Evolutionary conservation across 2,113 vertebrate species (phyloP).

Genomic region (Sinocyclocheilus grahami): DNA sequence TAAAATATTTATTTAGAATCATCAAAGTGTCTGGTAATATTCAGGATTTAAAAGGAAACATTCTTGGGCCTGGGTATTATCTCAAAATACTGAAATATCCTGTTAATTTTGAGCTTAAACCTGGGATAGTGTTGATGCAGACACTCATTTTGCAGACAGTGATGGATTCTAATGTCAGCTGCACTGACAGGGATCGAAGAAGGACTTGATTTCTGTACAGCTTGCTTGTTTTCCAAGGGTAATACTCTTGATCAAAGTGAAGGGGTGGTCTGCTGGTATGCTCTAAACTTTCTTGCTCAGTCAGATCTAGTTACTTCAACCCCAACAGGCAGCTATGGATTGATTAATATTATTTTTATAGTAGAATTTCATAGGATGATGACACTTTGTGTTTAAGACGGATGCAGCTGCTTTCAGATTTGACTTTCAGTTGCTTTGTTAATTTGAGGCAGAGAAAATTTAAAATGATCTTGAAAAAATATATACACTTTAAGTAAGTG

Average conservation of each 20-base stretch:
- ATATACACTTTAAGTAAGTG: background rate
- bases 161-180: conserved; percentile 46
- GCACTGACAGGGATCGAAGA: conserved; percentile 7
- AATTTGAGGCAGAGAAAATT: background rate
- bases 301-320: background rate
- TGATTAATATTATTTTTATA: background rate
- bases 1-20: background rate
- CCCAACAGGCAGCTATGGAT: background rate
- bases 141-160: conserved; percentile 36
- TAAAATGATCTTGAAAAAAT: too few species aligned
- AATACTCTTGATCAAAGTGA: conserved; percentile 42
- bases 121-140: conserved; percentile 3
- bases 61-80: background rate
- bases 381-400: background rate
- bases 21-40: background rate
- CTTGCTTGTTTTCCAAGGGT: conserved; percentile 19
- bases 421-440: background rate
- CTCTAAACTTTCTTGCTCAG: background rate
- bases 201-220: conserved; percentile 39
- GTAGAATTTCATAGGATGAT: background rate
- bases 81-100: conserved; percentile 3
- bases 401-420: background rate
- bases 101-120: conserved; percentile 38
- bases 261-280: background rate
- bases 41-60: background rate